phyloP scores from a whole-genome alignment of 2,113 vertebrate species.

The Benitochromis conjunctus region DNA sequence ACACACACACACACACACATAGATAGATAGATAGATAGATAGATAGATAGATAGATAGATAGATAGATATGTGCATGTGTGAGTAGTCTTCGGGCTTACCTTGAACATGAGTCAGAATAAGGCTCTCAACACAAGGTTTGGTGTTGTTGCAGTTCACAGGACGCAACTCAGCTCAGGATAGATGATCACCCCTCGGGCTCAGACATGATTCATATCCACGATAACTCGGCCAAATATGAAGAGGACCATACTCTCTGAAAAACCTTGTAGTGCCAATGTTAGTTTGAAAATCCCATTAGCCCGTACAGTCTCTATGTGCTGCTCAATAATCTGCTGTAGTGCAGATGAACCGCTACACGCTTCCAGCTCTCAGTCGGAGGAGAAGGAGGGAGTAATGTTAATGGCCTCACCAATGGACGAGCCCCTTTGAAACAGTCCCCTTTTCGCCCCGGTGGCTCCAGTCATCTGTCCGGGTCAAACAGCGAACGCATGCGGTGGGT shows the following conservation, averaged over 20 bases:
- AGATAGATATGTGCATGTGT: not conserved
- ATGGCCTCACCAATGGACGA: not conserved
- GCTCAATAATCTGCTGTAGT: conserved; percentile 8
- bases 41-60: too few relatives aligned
- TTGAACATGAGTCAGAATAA: not conserved
- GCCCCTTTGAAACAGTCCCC: not conserved
- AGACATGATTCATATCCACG: conserved; percentile 10
- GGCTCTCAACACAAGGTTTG: conserved; percentile 5
- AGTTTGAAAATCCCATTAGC: conserved; percentile 30
- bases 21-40: too few relatives aligned
- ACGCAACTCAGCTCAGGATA: conserved; percentile 24
- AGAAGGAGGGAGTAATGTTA: not conserved
- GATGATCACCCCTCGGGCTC: conserved; percentile 8
- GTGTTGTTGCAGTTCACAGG: conserved; percentile 29
- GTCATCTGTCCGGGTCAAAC: conserved; percentile 30
- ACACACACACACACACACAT: too few relatives aligned
- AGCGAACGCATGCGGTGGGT: not conserved
- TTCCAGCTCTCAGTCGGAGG: not conserved
- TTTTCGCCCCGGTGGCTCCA: not conserved
- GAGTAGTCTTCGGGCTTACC: conserved; percentile 29
- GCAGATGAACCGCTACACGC: conserved; percentile 35
- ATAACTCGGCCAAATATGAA: conserved; percentile 1
- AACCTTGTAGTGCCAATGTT: not conserved
- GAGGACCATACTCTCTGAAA: not conserved
- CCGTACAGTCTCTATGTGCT: not conserved